These are phyloP conservation scores for Andrena marginata DNA, from an alignment of 2,888 invertebrate genomes.

Conservation along the genomic window DNA sequence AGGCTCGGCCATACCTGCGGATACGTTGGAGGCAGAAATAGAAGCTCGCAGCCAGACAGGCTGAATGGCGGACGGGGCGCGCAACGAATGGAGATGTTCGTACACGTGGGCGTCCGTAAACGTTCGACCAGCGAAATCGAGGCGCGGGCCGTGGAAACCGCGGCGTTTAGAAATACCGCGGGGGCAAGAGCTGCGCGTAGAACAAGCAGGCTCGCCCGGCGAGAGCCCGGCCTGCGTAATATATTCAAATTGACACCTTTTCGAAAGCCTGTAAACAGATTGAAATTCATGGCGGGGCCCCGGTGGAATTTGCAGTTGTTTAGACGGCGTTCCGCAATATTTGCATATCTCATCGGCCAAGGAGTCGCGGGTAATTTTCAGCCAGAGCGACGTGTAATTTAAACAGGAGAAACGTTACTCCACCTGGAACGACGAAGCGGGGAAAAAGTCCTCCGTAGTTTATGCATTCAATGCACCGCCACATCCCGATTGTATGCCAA, in stretches of 20 bases:
- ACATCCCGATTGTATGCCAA: conserved; percentile 12
- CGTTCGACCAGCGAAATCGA: conserved; percentile 34
- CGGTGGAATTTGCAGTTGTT: conserved; percentile 24
- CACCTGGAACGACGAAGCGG: background rate
- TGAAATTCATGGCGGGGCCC: conserved; percentile 28
- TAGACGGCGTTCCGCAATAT: conserved; percentile 36
- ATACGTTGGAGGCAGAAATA: conserved; percentile 29
- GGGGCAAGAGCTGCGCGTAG: conserved; percentile 4
- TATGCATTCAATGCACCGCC: conserved; percentile 35
- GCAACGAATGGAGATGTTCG: conserved; percentile 53
- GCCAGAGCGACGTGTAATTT: conserved; percentile 25
- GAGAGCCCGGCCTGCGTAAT: conserved; percentile 3
- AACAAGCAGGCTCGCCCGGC: background rate
- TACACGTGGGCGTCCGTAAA: conserved; percentile 45
- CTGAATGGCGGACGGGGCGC: conserved; percentile 40
- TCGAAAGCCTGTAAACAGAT: conserved; percentile 32
- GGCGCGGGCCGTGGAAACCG: conserved; percentile 28
- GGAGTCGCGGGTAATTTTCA: conserved; percentile 13
- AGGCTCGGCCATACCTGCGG: conserved; percentile 10
- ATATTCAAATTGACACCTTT: conserved; percentile 35
- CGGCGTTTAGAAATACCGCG: conserved; percentile 38
- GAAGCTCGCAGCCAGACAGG: conserved; percentile 24
- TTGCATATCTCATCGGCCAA: conserved; percentile 23
- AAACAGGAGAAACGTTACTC: conserved; percentile 42
- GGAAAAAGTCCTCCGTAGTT: conserved; percentile 30